These are phyloP conservation scores for Centruroides vittatus DNA, from an alignment of 1,140 invertebrate species.

Conservation along the genomic window DNA sequence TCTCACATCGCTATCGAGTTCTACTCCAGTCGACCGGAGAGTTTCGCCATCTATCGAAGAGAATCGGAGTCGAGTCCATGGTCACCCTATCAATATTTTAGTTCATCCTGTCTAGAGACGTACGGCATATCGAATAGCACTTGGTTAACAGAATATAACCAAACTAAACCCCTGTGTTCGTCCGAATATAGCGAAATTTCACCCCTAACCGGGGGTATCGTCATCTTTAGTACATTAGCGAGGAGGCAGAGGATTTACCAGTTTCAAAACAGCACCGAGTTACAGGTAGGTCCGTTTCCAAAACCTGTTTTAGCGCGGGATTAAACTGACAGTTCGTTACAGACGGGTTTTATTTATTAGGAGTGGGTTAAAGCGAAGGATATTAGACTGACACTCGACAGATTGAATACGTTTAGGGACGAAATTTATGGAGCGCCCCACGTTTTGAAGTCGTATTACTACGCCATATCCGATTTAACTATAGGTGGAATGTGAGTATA, in stretches of 20 bases:
- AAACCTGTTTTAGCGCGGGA: not conserved
- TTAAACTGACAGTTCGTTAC: not conserved
- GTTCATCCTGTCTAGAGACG: constrained; percentile 69
- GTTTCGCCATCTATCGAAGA: constrained; percentile 90
- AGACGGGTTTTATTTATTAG: constrained; percentile 34
- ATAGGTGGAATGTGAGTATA: constrained; percentile 64
- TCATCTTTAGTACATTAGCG: constrained; percentile 90
- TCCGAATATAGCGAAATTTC: constrained; percentile 96
- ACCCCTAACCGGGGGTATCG: constrained; percentile 83
- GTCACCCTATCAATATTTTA: constrained; percentile 95
- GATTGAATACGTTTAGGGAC: constrained; percentile 94
- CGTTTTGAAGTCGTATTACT: constrained; percentile 91
- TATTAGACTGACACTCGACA: constrained; percentile 70
- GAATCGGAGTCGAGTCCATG: constrained; percentile 42
- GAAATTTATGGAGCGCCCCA: constrained; percentile 85
- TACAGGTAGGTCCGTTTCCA: constrained; percentile 50
- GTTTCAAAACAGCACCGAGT: constrained; percentile 71
- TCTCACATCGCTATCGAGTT: constrained; percentile 93
- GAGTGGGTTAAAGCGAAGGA: constrained; percentile 96
- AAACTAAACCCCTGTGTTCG: constrained; percentile 81
- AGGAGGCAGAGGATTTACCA: constrained; percentile 78
- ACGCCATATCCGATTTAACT: constrained; percentile 91
- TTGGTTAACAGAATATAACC: constrained; percentile 54
- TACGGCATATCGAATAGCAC: constrained; percentile 56
- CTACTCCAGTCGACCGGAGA: constrained; percentile 86